Evolutionary conservation across 2,113 vertebrate genomes (phyloP), one percentile per base, ranked within the genome.

Genomic region (Drymodes brunneopygia): DNA sequence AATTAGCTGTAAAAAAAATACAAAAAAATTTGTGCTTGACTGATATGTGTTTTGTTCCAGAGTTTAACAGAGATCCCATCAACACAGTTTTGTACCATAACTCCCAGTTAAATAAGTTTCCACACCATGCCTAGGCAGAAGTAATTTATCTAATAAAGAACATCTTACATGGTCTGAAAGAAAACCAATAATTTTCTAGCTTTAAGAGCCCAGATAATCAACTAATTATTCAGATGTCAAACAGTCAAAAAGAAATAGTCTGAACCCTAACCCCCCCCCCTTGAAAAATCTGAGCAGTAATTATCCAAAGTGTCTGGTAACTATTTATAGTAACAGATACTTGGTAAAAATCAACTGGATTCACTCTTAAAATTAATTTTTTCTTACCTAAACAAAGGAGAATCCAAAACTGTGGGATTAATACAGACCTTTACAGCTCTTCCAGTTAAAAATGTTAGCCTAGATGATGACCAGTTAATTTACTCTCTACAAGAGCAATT

Each of bases 41-140:
- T 48, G 14, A 21, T 33, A 33, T 0, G 0, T 2, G 1, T 54
- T 75, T 74, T 87, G 11, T 35, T 64, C 2, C 18, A 81, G 54
- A 61, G 10, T 51, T 86, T 79, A 31, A 36, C 13, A 74, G 15
- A 16, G 21, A 14, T 25, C 7, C 11, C 10, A 40, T 44, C 28
- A 67, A 54, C 7, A 35, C 5, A 58, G 11, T 57, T 54, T 31
- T 70, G 11, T 36, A 24, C 47, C 18, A 1, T 10, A 73, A 50
- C 6, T 84, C 15, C 12, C 66, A 66, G 13, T 31, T 67, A 58
- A 75, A 7, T 51, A 78, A 69, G 11, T 60, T 67, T 51, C 28
- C 17, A 48, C 3, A 11, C 5, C 22, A 36, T 48, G 5, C 21
- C 3, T 1, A 86, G 21, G 21, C 16, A 33, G 38, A 81, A 78